These are phyloP conservation scores for Sericinus montela DNA, from an alignment of 2,888 invertebrate species.

Conservation along the genomic window DNA sequence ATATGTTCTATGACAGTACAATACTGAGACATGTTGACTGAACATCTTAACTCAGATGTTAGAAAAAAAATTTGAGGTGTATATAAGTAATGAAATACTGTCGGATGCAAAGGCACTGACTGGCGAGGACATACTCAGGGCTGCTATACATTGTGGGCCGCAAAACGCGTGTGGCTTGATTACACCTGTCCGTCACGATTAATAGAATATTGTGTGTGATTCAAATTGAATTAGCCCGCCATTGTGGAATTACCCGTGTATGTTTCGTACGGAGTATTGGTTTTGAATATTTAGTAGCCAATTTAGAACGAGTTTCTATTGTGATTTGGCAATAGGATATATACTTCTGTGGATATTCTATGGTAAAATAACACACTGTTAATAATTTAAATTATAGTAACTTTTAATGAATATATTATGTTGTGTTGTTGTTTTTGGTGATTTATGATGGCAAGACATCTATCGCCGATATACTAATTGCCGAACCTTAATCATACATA, in stretches of 20 bases:
- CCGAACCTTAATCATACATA: too few species aligned
- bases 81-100: constrained; percentile 21
- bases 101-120: constrained; percentile 30
- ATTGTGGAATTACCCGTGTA: constrained; percentile 66
- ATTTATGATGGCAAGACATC: too few species aligned
- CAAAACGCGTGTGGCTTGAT: constrained; percentile 54
- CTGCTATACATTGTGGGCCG: constrained; percentile 40
- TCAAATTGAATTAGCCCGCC: constrained; percentile 72
- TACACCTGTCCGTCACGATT: constrained; percentile 76
- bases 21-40: too few species aligned
- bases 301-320: constrained; percentile 57
- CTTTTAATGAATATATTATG: too few species aligned
- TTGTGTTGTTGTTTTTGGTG: too few species aligned
- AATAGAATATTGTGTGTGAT: constrained; percentile 76
- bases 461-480: too few species aligned
- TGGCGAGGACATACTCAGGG: constrained; percentile 32
- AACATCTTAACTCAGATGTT: too few species aligned
- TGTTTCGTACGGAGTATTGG: constrained; percentile 62
- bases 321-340: constrained; percentile 37
- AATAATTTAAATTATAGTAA: too few species aligned
- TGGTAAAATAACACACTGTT: constrained; percentile 23
- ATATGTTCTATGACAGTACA: too few species aligned
- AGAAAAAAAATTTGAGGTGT: too few species aligned
- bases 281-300: constrained; percentile 73
- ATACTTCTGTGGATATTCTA: constrained; percentile 23